A percentile compares a stretch with the other conserved stretches of the same genome.
These are phyloP conservation scores for Delichon dasypus DNA, from an alignment of 2,797 vertebrate genomes.

Conservation along the genomic window DNA sequence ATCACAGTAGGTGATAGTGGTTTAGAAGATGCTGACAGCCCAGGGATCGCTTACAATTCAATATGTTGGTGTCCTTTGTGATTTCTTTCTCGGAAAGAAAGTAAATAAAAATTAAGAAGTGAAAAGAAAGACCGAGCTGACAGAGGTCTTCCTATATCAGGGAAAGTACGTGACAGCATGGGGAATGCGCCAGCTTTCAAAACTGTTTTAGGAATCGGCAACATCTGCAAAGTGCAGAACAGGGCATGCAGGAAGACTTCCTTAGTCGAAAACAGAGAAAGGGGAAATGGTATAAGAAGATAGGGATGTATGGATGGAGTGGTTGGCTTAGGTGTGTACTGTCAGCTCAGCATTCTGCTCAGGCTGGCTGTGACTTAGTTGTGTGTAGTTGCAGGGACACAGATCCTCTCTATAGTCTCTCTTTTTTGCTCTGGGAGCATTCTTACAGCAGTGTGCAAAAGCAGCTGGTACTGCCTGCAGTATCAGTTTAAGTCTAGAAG, in stretches of 20 bases:
- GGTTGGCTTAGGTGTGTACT: neutral
- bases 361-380: neutral
- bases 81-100: neutral
- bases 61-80: neutral
- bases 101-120: neutral
- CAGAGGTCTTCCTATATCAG: neutral
- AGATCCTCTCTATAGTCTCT: neutral
- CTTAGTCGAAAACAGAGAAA: neutral
- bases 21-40: neutral
- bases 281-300: neutral
- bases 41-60: neutral
- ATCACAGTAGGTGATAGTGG: too few relatives aligned
- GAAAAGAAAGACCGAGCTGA: neutral
- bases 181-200: accelerated
- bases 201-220: neutral
- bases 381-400: neutral
- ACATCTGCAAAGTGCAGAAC: neutral
- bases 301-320: too few relatives aligned
- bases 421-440: neutral
- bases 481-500: neutral
- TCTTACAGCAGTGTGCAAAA: neutral
- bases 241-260: neutral
- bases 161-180: accelerated
- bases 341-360: neutral
- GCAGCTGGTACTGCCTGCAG: neutral